These are phyloP conservation scores for Acipenser transmontanus DNA, from an alignment of 2,797 vertebrate genomes.

Conservation along the genomic window DNA sequence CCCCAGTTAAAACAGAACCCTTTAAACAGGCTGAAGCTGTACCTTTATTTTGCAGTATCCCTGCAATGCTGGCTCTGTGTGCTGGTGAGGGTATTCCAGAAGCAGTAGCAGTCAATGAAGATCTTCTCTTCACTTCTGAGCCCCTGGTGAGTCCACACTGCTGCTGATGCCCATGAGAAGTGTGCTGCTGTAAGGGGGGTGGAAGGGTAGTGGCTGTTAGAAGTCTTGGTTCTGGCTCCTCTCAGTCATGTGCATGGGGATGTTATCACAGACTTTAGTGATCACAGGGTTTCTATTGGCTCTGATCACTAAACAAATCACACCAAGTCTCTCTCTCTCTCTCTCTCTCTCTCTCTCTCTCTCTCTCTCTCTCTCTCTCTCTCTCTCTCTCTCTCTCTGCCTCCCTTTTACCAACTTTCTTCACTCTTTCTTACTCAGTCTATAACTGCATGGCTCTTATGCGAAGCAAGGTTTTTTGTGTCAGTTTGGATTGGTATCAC, in stretches of 20 bases:
- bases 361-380: slow-evolving; percentile 5
- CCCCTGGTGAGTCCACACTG: neutral
- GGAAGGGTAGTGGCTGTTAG: slow-evolving; percentile 15
- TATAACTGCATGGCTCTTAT: too few species aligned
- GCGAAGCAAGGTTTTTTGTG: too few species aligned
- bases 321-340: slow-evolving; percentile 36
- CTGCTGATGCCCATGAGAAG: slow-evolving; percentile 35
- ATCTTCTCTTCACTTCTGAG: neutral
- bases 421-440: too few species aligned
- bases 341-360: slow-evolving; percentile 23
- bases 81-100: neutral
- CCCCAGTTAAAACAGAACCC: too few species aligned
- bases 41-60: neutral
- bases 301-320: slow-evolving; percentile 55
- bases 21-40: neutral
- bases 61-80: neutral
- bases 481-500: too few species aligned
- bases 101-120: neutral
- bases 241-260: slow-evolving; percentile 47
- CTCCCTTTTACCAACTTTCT: neutral
- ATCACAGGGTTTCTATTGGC: slow-evolving; percentile 46
- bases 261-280: slow-evolving; percentile 42
- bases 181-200: neutral
- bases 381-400: neutral
- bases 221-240: slow-evolving; percentile 46